Base-by-base conservation (phyloP, 2,797 vertebrate species). In the Oreortyx pictus region DNA sequence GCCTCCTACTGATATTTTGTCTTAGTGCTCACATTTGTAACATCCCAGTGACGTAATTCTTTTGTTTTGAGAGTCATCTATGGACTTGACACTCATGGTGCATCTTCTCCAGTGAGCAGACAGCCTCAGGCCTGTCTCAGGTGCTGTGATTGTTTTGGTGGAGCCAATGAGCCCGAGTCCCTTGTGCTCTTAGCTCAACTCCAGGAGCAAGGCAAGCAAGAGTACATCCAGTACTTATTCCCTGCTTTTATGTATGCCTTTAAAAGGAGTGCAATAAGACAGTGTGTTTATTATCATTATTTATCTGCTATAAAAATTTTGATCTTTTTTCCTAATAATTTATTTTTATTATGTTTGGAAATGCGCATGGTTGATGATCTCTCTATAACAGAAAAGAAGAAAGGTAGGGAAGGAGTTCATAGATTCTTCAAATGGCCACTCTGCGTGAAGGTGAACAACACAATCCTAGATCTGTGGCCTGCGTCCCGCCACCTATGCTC, bases 241-340 rank as follows among this genome's bases (percentile, higher is more conserved):
- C 47, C 77, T 44, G 29, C 18, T 74, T 47, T 29, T 61, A n/a
- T 46, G 59, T 67, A 31, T 85, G 68, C 41, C 44, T 49, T 47
- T 92, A 46, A 80, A 89, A 84, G 18, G 22, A 68, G 73, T 72
- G 17, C 18, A 77, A 13, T 59, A 37, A 85, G 16, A 10, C 47
- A 46, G 20, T 66, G n/a, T 54, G 49, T 67, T 93, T 71, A 49
- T 62, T 71, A 47, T 52, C 70, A 37, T 52, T 65, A 71, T 71
- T 81, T 3, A 88, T 88, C 92, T 94, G 14, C 35, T 94, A 3
- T 84, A 81, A 78, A 7, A 56, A 11, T 77, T 94, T 91, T 65
- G 43, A 14, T 18, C 9, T 8, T 2, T 82, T 54, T 8, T 25
- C 18, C 41, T 61, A 75, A 81, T 81, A 31, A 27, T 23, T 44